Base-by-base conservation (phyloP, 2,113 vertebrate species). In the Grammomys dolichurus region DNA sequence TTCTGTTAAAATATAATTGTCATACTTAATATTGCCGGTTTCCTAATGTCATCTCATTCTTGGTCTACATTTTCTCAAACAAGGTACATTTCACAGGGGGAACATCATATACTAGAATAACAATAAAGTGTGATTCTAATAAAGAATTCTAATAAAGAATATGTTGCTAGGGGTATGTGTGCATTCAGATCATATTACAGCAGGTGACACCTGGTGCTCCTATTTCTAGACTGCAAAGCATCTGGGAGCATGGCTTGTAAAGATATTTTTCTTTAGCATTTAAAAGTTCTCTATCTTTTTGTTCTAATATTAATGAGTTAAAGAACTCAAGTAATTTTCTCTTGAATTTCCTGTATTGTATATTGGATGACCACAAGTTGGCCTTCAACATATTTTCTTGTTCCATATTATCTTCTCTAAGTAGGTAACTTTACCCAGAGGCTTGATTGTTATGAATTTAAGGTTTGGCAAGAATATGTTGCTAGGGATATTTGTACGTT, bases 1-100 rank as follows among this genome's bases (percentile, higher is more conserved):
- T 96, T 94, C 17, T 77, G 19, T 90, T 87, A 46, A 87, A 92
- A 88, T 88, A 26, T 19, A 65, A 96, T 56, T n/a, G 20, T 72
- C 26, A 84, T 31, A 28, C 19, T 82, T 87, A 84, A 76, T n/a
- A 76, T 78, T 58, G 87, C 88, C 1, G 75, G 17, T 58, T 84
- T 93, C 10, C 56, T 60, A 76, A 40, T 72, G 31, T 93, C 67
- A 93, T n/a, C 51, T 67, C 40, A 36, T 28, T 28, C 22, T 54
- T 7, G 58, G 33, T 70, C 20, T 76, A 40, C 33, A 86, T 81
- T 33, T 86, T 89, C 26, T 65, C 26, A 69, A 89, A 77, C 43
- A 69, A 40, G 3, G 48, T 67, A 90, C 7, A 82, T 90, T 63
- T 17, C 36, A 43, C 31, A 48, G 12, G 48, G 63, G 24, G n/a